Base-by-base conservation (phyloP, 2,888 invertebrate genomes). In the Netelia inedita region DNA sequence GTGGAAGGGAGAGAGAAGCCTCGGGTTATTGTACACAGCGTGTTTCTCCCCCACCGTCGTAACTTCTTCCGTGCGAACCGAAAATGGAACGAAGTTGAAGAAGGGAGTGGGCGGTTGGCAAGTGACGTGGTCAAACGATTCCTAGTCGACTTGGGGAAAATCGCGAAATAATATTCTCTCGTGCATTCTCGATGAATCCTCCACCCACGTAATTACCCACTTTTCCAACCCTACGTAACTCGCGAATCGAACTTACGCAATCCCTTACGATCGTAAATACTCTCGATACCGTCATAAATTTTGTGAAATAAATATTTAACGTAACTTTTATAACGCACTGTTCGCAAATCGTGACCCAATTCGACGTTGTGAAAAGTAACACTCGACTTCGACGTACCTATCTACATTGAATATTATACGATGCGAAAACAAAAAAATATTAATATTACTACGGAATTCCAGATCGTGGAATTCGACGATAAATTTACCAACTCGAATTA, bases 251-350 rank as follows among this genome's bases (percentile, higher is more conserved):
- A 16, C 55, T 79, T 72, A 55, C 72, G 43, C 65, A 79, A 79
- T 79, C 55, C 43, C 9, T 10, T 16, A 57, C 55, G 79, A 46
- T 79, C 79, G 72, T 41, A 50, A n/a, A 75, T 75, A 23, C 59
- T 11, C 53, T 72, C 65, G 72, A 57, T 50, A 78, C 68, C 59
- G 16, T 72, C 57, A 65, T 57, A 65, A 79, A 72, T 50, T 57
- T 3, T 10, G 10, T 41, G 10, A n/a, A 23, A n/a, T 35, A 63
- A 10, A 6, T 8, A 19, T 9, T 57, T 2, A n/a, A n/a, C n/a
- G 1, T 5, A 28, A 2, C 2, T 61, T 28, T 61, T 61, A 61
- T 1, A 11, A 14, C 19, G 23, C 1, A 21, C n/a, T 46, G 19
- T 19, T 8, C 19, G n/a, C 35, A 9, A 16, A 19, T 35, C n/a